phyloP scores from a whole-genome alignment of 2,888 invertebrate species.

The Anodontia alba region DNA sequence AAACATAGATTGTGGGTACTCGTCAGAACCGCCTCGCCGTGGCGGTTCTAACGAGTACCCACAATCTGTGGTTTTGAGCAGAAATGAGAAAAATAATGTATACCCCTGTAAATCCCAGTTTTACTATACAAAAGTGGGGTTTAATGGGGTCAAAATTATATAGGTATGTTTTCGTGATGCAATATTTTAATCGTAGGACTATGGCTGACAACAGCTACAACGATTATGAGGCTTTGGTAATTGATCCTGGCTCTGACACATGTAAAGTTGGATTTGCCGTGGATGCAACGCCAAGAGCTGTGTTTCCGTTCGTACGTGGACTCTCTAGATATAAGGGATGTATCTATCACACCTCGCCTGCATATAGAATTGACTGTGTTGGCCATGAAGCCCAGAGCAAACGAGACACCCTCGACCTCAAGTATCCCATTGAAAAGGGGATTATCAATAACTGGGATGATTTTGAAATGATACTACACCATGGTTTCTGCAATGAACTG shows the following conservation, averaged over 20 bases:
- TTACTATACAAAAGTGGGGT: too few species aligned
- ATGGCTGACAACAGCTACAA: too few species aligned
- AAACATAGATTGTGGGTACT: too few species aligned
- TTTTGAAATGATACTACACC: slow-evolving; percentile 11
- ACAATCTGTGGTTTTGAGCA: too few species aligned
- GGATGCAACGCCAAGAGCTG: slow-evolving; percentile 76
- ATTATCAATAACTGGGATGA: slow-evolving; percentile 22
- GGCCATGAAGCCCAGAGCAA: slow-evolving; percentile 20
- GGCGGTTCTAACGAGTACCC: too few species aligned
- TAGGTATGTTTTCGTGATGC: too few species aligned
- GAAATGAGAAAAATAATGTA: too few species aligned
- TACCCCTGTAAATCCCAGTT: too few species aligned
- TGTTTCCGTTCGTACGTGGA: slow-evolving; percentile 75
- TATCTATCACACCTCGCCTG: neutral
- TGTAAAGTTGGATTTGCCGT: slow-evolving; percentile 78
- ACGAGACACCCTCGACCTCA: neutral
- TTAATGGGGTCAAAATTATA: too few species aligned
- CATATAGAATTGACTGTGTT: slow-evolving; percentile 3
- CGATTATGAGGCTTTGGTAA: slow-evolving; percentile 82
- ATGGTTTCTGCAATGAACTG: slow-evolving; percentile 1
- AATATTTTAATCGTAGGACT: too few species aligned
- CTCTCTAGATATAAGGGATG: slow-evolving; percentile 74
- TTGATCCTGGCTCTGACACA: slow-evolving; percentile 93
- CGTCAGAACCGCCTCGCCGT: too few species aligned
- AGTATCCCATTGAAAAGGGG: slow-evolving; percentile 16